phyloP scores from a whole-genome alignment of 2,797 vertebrate genomes.

The Rhincodon typus region DNA sequence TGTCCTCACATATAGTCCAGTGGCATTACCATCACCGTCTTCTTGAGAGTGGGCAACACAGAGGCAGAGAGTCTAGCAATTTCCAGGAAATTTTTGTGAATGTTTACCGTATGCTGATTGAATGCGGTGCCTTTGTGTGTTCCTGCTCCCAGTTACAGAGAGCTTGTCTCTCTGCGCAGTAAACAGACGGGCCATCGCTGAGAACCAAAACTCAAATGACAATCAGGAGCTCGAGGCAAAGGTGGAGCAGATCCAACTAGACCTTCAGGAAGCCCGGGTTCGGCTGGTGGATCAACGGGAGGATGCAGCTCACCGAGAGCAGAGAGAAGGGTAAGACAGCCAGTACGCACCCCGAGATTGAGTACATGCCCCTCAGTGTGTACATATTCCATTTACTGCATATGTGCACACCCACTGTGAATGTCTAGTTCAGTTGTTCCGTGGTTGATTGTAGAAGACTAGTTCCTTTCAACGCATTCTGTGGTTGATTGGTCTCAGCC shows the following conservation, averaged over 20 bases:
- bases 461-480: too few species aligned
- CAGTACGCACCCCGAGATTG: too few species aligned
- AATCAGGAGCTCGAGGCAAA: constrained; percentile 47
- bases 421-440: too few species aligned
- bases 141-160: constrained; percentile 53
- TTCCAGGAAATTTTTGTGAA: neutral
- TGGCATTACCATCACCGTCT: too few species aligned
- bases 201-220: constrained; percentile 53
- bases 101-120: neutral
- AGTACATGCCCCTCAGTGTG: neutral
- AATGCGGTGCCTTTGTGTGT: neutral
- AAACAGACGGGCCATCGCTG: constrained; percentile 41
- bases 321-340: neutral
- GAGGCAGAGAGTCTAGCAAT: neutral
- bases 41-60: too few species aligned
- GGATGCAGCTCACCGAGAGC: neutral
- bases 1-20: too few species aligned
- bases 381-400: neutral
- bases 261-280: constrained; percentile 51
- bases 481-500: too few species aligned
- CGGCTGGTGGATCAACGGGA: constrained; percentile 41
- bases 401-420: neutral
- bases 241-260: constrained; percentile 52
- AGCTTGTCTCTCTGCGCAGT: constrained; percentile 48
- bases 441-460: too few species aligned